A percentile compares a stretch with the other conserved stretches of the same genome.
Evolutionary conservation across 2,113 vertebrate species (phyloP).

Genomic region (Myrmophylax atrothorax): DNA sequence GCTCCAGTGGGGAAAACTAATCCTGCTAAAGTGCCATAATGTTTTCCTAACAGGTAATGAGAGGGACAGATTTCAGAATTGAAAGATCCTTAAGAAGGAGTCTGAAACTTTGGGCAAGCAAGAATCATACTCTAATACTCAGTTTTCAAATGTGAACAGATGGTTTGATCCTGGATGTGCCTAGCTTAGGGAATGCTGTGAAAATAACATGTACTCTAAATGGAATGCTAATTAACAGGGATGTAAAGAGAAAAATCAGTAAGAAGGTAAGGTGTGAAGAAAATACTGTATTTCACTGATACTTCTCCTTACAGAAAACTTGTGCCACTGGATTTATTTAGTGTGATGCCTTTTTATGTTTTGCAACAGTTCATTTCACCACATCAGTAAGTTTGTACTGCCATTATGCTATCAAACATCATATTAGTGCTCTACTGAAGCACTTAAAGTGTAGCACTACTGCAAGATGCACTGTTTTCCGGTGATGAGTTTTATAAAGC

Average conservation of each 20-base stretch:
- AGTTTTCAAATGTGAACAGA: conserved; percentile 24
- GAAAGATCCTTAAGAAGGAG: neutral
- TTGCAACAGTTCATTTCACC: conserved; percentile 10
- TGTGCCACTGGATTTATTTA: conserved; percentile 21
- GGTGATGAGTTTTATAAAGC: conserved; percentile 27
- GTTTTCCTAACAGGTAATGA: neutral
- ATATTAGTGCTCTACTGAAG: neutral
- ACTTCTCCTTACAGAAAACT: neutral
- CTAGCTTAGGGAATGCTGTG: conserved; percentile 14
- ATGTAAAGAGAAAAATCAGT: conserved; percentile 33
- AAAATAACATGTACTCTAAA: conserved; percentile 30
- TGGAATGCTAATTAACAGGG: conserved; percentile 14
- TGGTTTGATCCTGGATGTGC: neutral
- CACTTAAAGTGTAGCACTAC: neutral
- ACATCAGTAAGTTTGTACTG: neutral
- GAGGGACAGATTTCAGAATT: neutral
- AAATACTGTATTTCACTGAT: neutral
- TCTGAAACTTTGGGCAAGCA: neutral
- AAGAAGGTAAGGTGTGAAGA: neutral
- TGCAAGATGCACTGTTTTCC: neutral
- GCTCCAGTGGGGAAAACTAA: neutral
- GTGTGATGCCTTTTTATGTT: conserved; percentile 26
- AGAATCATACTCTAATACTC: neutral
- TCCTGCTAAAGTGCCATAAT: neutral
- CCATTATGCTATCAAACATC: conserved; percentile 14